Evolutionary conservation across 2,888 invertebrate species (phyloP).

Genomic region (Romanomermis culicivorax): DNA sequence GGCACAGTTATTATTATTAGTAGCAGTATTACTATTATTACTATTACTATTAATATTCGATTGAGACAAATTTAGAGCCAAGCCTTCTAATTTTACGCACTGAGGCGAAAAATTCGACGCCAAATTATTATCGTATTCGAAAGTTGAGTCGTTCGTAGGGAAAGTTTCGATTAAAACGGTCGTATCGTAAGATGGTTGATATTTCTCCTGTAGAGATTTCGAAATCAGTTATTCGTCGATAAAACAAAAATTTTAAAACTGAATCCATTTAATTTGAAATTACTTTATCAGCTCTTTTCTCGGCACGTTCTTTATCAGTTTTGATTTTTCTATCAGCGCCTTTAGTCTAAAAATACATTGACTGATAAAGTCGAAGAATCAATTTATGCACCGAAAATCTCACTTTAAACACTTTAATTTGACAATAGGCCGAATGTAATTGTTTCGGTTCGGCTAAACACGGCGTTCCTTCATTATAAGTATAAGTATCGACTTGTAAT

Average conservation of each 20-base stretch:
- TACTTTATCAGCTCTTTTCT: constrained; percentile 36
- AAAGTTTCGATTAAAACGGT: constrained; percentile 57
- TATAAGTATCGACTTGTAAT: constrained; percentile 52
- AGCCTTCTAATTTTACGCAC: no score
- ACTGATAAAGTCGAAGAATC: no score
- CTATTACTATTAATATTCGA: not conserved
- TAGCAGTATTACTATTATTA: not conserved
- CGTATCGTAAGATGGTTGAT: constrained; percentile 81
- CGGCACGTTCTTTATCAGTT: constrained; percentile 80
- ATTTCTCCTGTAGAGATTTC: constrained; percentile 44
- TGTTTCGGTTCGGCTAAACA: constrained; percentile 34
- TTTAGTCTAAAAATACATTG: constrained; percentile 53
- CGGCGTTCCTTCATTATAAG: constrained; percentile 30
- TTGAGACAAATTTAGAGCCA: no score
- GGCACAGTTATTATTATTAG: not conserved
- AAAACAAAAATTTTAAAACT: no score
- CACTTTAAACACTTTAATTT: constrained; percentile 61
- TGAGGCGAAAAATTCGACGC: no score
- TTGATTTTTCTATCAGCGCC: constrained; percentile 92
- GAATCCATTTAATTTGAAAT: no score
- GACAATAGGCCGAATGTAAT: constrained; percentile 82
- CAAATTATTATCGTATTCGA: not conserved
- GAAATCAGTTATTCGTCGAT: not conserved
- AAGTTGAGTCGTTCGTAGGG: not conserved
- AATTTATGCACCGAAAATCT: constrained; percentile 8